Base-by-base conservation (phyloP, 2,797 vertebrate genomes). In the Aphelocoma californica region DNA sequence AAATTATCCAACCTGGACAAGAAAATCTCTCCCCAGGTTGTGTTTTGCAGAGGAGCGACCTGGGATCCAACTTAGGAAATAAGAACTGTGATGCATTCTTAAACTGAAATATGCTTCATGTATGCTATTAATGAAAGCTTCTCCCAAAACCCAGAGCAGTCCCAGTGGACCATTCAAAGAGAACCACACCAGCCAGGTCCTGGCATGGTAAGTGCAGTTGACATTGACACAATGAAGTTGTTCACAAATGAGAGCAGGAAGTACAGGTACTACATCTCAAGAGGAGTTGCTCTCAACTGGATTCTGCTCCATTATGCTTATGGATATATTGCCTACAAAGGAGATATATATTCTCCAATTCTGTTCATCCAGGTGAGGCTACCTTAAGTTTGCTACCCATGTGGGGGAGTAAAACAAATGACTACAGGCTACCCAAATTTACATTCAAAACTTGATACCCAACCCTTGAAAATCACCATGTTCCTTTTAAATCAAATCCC, bases 1-100 rank as follows among this genome's bases (percentile, higher is more conserved):
- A 82, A 95, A 85, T 72, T 92, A 84, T 74, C 34, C 65, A 89
- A 42, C 32, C 47, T 87, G 73, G 73, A 84, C 62, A 44, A 92
- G 70, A 88, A 94, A 93, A 86, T 70, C 15, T 82, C 40, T 80
- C 31, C 31, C 16, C 26, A 31, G 23, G 18, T 8, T 5, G 0
- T n/a, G 20, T 74, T 83, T 77, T 82, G 32, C 38, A 86, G 36
- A 78, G 28, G 18, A 92, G 24, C 0, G 3, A 66, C 14, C n/a
- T 84, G 44, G 45, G 18, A 54, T 81, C 31, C 81, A 81, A 6
- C 21, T 61, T 79, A 38, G 62, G n/a, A 88, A 86, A 83, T 31
- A 9, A 84, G 47, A 79, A 54, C 18, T 72, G 10, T 26, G 24
- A 60, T 42, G 16, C 12, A 7, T 67, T 88, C 32, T 77, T 58